Evolutionary conservation across 2,888 invertebrate species (phyloP), one percentile per base, ranked within the genome.

Genomic region (Hypselothyrea guttata): DNA sequence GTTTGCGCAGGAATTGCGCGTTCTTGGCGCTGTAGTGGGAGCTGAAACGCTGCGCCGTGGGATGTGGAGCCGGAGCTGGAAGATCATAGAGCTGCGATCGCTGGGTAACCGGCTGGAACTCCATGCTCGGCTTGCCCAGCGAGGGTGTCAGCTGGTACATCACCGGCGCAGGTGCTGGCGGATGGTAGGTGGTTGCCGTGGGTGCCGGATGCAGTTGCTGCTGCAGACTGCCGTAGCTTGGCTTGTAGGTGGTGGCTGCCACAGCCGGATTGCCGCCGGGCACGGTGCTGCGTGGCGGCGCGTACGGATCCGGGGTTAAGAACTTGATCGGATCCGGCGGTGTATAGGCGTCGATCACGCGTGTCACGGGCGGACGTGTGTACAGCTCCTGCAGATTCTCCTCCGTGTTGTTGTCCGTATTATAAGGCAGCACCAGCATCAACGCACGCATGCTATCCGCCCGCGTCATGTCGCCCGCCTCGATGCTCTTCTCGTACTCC

Each of bases 191-290:
- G 3, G 88, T 86, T 3, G 88, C 76, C 42, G 63, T 68, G 37
- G 87, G 73, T 34, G 84, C 71, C 54, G 78, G 55, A n/a, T 51
- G 46, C 46, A 75, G 45, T 54, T 76, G 68, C 54, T 57, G 86
- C 7, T 11, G 48, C 44, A 41, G 49, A 31, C 30, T 37, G n/a
- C 49, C 42, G 33, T 90, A 85, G 5, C 90, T 91, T 4, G 91
- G 90, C 51, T 89, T 89, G 68, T 92, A 92, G 0, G 92, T 91
- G 4, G 91, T 90, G 15, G 90, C 89, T n/a, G 87, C 88, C 30
- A 88, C 63, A 18, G 90, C 90, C 0, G 86, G 79, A 76, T 83
- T 81, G 5, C 76, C 84, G 0, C 79, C 78, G 1, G 84, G 77
- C 8, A 83, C 79, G 7, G 87, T 88, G 4, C 78, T 76, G 11